Conservation (phyloP, 2,797 vertebrate genomes). For the Cynopterus sphinx region DNA sequence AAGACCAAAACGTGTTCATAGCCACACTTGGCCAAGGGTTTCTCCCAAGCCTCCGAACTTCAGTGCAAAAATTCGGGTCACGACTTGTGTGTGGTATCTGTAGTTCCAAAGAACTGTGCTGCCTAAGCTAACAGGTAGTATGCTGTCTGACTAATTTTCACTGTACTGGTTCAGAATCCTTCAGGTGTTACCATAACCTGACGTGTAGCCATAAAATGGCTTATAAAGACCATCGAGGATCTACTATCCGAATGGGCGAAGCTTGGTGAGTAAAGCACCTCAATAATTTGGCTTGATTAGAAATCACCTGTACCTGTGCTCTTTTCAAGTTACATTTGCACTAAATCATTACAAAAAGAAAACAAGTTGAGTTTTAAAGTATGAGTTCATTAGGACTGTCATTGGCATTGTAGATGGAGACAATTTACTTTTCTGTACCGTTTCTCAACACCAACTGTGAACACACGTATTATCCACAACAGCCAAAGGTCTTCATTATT, state of each 20-base stretch:
- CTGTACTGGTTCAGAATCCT: not conserved
- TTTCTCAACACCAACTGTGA: not conserved
- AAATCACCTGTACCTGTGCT: not conserved
- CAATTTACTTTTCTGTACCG: not conserved
- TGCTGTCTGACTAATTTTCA: not conserved
- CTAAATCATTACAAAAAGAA: not conserved
- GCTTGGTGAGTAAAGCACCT: not conserved
- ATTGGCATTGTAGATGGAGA: not conserved
- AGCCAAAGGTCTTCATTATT: not conserved
- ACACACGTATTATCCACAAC: not conserved
- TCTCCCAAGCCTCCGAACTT: not conserved
- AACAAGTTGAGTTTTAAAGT: constrained; percentile 2
- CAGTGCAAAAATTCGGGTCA: not conserved
- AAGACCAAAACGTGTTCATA: not conserved
- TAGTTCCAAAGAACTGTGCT: not conserved
- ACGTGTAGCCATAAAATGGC: not conserved
- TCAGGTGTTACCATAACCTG: not conserved
- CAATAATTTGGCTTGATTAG: not conserved
- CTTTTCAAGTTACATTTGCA: not conserved
- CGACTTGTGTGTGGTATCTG: not conserved
- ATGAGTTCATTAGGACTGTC: not conserved
- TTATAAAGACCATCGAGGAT: not conserved
- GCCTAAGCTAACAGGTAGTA: not conserved
- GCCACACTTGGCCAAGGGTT: not conserved
- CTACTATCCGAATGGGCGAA: not conserved